phyloP scores from a whole-genome alignment of 2,888 invertebrate genomes.

The Atethmia centrago region DNA sequence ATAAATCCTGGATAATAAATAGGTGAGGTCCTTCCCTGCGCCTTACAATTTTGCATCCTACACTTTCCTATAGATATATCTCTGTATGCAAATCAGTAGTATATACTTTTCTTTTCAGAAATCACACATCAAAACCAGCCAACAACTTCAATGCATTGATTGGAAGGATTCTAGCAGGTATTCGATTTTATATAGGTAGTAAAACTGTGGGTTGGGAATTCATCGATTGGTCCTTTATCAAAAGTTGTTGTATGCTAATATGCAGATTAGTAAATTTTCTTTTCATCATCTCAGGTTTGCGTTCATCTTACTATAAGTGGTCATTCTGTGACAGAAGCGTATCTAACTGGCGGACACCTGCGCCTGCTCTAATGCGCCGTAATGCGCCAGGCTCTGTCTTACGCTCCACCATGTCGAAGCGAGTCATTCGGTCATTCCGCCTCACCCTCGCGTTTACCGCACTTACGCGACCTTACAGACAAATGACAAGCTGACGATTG shows the following conservation, averaged over 20 bases:
- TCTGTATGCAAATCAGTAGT: slow-evolving; percentile 26
- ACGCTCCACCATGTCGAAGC: slow-evolving; percentile 75
- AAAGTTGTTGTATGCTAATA: not conserved
- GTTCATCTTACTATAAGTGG: slow-evolving; percentile 50
- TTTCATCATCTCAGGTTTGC: slow-evolving; percentile 22
- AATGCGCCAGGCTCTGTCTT: slow-evolving; percentile 79
- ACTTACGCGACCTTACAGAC: slow-evolving; percentile 65
- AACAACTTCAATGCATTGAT: not conserved
- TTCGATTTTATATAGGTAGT: no score
- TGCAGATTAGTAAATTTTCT: not conserved
- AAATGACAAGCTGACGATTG: slow-evolving; percentile 48
- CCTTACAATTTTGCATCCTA: slow-evolving; percentile 47
- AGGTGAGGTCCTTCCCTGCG: slow-evolving; percentile 29
- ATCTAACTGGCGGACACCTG: slow-evolving; percentile 83
- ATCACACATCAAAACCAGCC: slow-evolving; percentile 28
- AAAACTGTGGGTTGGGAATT: not conserved
- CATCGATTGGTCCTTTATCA: not conserved
- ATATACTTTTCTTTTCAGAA: slow-evolving; percentile 30
- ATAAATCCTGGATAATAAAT: slow-evolving; percentile 54
- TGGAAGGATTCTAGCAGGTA: not conserved
- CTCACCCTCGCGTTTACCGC: slow-evolving; percentile 72
- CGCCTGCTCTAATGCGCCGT: slow-evolving; percentile 81
- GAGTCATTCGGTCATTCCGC: slow-evolving; percentile 67
- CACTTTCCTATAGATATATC: slow-evolving; percentile 31
- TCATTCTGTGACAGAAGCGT: slow-evolving; percentile 82